These are phyloP conservation scores for Vireo griseus DNA, from an alignment of 2,797 vertebrate genomes.

Conservation along the genomic window DNA sequence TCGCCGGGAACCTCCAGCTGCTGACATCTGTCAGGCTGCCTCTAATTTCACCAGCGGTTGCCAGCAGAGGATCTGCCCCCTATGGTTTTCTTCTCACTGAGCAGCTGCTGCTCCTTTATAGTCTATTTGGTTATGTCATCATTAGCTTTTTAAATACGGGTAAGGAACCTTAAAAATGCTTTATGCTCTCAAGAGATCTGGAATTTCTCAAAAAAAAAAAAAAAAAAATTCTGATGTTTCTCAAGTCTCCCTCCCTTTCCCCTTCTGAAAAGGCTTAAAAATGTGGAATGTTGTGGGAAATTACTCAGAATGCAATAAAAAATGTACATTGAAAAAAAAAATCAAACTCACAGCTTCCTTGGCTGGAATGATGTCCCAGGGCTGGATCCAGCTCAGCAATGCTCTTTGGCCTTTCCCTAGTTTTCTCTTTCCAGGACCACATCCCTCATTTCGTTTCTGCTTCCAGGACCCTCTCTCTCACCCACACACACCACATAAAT, in stretches of 20 bases:
- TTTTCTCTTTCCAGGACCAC: constrained; percentile 65
- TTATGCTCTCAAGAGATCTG: constrained; percentile 27
- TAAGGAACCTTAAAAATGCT: constrained; percentile 39
- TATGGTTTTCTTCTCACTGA: constrained; percentile 7
- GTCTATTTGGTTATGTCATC: constrained; percentile 40
- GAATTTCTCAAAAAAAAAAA: constrained; percentile 34
- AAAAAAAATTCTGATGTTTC: neutral
- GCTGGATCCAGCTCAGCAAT: constrained; percentile 69
- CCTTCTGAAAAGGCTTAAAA: constrained; percentile 33
- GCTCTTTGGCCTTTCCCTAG: constrained; percentile 65
- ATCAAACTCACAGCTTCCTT: constrained; percentile 55
- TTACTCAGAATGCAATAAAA: constrained; percentile 61
- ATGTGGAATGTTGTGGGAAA: constrained; percentile 63
- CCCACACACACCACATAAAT: constrained; percentile 56
- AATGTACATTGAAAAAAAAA: constrained; percentile 29
- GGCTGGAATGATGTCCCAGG: constrained; percentile 53
- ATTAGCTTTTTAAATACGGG: neutral
- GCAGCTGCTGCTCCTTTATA: constrained; percentile 45
- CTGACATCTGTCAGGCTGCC: neutral
- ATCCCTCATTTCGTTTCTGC: constrained; percentile 35
- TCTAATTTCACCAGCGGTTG: neutral
- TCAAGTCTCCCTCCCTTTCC: constrained; percentile 4
- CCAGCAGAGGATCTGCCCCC: neutral
- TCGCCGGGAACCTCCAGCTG: neutral
- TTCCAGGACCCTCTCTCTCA: constrained; percentile 55